A percentile compares a stretch with the other conserved stretches of the same genome.
Conservation (phyloP, 2,888 invertebrate genomes). For the Tetheella fluctuosa region DNA sequence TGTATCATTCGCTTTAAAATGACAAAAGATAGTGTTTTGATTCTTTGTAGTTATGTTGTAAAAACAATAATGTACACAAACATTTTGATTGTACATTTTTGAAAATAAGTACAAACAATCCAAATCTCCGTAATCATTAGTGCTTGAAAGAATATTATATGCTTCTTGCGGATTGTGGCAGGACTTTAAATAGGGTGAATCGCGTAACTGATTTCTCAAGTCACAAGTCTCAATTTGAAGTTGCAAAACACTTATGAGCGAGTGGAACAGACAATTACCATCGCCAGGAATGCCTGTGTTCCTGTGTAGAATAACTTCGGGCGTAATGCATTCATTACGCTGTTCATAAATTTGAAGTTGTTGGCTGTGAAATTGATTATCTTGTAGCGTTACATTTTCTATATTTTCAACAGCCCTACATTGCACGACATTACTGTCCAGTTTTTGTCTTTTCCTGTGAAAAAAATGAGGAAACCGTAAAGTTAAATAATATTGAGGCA, state of each 20-base stretch:
- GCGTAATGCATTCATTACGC: slow-evolving; percentile 39
- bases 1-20: slow-evolving; percentile 51
- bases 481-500: slow-evolving; percentile 38
- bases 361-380: slow-evolving; percentile 29
- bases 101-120: slow-evolving; percentile 48
- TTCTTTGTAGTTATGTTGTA: slow-evolving; percentile 42
- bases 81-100: slow-evolving; percentile 52
- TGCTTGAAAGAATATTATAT: slow-evolving; percentile 46
- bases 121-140: slow-evolving; percentile 47
- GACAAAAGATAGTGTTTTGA: slow-evolving; percentile 44
- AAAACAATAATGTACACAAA: slow-evolving; percentile 49
- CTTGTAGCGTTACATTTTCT: slow-evolving; percentile 31
- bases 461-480: slow-evolving; percentile 42
- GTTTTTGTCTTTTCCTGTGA: slow-evolving; percentile 41
- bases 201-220: slow-evolving; percentile 47
- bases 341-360: slow-evolving; percentile 31
- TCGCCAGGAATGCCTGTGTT: slow-evolving; percentile 39
- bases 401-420: slow-evolving; percentile 34
- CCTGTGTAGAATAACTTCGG: slow-evolving; percentile 44
- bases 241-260: slow-evolving; percentile 47
- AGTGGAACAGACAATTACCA: slow-evolving; percentile 41
- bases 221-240: slow-evolving; percentile 47
- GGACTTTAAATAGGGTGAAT: slow-evolving; percentile 51
- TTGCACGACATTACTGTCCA: slow-evolving; percentile 37
- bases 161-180: slow-evolving; percentile 51